Conservation (phyloP, 2,797 vertebrate genomes). For the Carcharodon carcharias region DNA sequence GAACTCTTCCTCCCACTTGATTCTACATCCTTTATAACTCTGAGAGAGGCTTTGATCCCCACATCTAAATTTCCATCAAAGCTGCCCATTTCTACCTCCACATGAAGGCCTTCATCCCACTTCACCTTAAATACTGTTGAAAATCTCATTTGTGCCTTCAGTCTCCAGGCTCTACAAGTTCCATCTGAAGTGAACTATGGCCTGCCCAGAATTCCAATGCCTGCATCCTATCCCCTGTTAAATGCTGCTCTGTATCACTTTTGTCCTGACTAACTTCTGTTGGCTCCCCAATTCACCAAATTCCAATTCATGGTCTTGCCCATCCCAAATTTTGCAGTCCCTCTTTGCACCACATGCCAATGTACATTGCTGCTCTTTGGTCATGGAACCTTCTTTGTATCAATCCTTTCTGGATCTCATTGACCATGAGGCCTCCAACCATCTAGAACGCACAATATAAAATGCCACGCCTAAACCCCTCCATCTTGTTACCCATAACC, state of each 20-base stretch:
- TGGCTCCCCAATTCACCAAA: neutral
- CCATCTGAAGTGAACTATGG: neutral
- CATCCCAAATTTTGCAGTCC: neutral
- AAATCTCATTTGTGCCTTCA: neutral
- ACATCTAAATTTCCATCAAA: neutral
- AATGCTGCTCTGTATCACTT: neutral
- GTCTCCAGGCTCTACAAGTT: neutral
- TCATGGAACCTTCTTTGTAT: neutral
- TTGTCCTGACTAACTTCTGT: neutral
- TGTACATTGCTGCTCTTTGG: neutral
- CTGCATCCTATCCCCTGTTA: neutral
- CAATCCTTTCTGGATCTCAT: neutral
- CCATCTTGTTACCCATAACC: neutral
- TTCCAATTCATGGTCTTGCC: neutral
- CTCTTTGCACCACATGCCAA: neutral
- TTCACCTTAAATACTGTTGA: neutral
- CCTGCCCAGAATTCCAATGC: neutral
- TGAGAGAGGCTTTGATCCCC: neutral
- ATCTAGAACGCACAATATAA: neutral
- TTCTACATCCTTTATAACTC: neutral
- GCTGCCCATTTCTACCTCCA: neutral
- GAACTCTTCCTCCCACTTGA: neutral
- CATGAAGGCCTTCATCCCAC: neutral
- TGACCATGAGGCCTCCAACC: neutral
- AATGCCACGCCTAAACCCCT: neutral